These are phyloP conservation scores for Polypterus senegalus DNA, from an alignment of 2,113 vertebrate genomes.

Conservation along the genomic window DNA sequence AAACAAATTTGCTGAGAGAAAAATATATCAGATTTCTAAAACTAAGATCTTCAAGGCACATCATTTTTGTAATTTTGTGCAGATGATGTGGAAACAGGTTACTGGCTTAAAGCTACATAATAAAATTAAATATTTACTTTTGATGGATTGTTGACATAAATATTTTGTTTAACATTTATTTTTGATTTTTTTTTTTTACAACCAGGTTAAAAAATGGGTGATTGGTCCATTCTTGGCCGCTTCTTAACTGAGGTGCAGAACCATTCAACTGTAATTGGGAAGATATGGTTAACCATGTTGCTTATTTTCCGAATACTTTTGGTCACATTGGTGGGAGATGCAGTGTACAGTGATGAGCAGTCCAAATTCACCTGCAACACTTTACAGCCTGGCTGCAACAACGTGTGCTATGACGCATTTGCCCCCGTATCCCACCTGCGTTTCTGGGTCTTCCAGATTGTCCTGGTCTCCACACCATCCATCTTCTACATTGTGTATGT, in stretches of 20 bases:
- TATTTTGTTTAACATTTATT: not conserved
- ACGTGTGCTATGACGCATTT: conserved; percentile 45
- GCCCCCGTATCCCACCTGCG: conserved; percentile 39
- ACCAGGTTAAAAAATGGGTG: conserved; percentile 36
- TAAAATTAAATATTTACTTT: not conserved
- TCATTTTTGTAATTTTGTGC: conserved; percentile 3
- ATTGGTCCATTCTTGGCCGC: conserved; percentile 48
- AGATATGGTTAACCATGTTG: conserved; percentile 53
- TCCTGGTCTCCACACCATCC: conserved; percentile 45
- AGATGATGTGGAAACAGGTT: conserved; percentile 2
- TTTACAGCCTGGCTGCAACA: conserved; percentile 46
- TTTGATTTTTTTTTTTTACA: not conserved
- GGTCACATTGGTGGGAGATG: conserved; percentile 44
- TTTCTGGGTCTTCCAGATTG: conserved; percentile 55
- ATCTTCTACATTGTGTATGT: conserved; percentile 48
- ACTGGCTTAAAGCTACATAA: not conserved
- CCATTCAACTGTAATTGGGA: conserved; percentile 46
- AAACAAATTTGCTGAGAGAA: too few species aligned
- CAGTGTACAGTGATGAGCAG: conserved; percentile 44
- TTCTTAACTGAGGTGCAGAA: conserved; percentile 51
- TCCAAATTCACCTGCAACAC: conserved; percentile 52
- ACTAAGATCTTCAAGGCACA: too few species aligned
- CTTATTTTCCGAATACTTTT: conserved; percentile 51
- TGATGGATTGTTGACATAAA: not conserved
- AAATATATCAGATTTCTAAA: too few species aligned